phyloP scores from a whole-genome alignment of 2,113 vertebrate species.

The Dicentrarchus labrax region DNA sequence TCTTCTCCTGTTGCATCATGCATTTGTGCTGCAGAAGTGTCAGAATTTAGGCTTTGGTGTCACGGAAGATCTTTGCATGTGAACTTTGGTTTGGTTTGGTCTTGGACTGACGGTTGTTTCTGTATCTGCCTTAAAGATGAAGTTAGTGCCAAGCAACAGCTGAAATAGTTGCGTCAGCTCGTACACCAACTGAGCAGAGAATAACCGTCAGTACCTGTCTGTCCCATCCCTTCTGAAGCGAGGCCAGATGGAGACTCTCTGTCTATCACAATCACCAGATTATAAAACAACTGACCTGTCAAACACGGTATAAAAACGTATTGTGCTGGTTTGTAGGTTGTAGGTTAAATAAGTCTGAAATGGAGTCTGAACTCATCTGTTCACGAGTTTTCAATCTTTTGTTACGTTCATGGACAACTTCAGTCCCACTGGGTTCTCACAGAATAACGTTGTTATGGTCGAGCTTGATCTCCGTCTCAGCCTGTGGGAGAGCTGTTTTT shows the following conservation, averaged over 20 bases:
- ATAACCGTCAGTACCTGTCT: neutral
- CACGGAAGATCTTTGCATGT: neutral
- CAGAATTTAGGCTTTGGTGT: neutral
- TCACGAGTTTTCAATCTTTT: neutral
- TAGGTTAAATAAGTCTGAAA: neutral
- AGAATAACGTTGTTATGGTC: no score
- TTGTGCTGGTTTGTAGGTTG: neutral
- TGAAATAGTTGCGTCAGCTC: neutral
- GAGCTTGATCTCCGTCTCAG: no score
- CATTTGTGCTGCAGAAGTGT: neutral
- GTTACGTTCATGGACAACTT: no score
- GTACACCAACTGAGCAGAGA: slow-evolving; percentile 2
- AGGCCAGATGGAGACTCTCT: neutral
- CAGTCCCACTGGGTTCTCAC: no score
- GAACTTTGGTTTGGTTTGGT: neutral
- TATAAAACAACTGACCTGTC: neutral
- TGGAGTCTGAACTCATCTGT: neutral
- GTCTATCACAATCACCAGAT: no score
- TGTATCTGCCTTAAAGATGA: neutral
- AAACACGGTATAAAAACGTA: neutral
- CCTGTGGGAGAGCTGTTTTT: neutral
- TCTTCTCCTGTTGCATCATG: neutral
- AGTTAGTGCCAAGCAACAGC: neutral
- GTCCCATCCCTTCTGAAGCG: neutral
- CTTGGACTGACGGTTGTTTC: neutral